phyloP scores from a whole-genome alignment of 2,888 invertebrate species.

The Microchrysa polita region DNA sequence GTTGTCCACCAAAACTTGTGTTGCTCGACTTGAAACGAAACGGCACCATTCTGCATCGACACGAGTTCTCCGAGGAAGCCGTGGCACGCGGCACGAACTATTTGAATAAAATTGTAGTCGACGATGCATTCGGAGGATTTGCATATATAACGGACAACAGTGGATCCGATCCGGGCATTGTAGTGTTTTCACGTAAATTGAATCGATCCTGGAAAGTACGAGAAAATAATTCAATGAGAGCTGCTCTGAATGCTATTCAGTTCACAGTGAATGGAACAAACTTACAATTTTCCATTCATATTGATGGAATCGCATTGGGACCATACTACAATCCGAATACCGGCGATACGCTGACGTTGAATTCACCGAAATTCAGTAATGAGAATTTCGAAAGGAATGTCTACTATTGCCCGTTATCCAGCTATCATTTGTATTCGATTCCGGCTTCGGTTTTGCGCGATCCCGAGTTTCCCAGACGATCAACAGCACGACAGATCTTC shows the following conservation, averaged over 20 bases:
- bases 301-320: conserved; percentile 78
- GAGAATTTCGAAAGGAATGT: conserved; percentile 64
- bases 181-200: conserved; percentile 74
- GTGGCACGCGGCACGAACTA: conserved; percentile 70
- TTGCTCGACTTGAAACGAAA: conserved; percentile 73
- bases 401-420: conserved; percentile 76
- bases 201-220: conserved; percentile 77
- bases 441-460: conserved; percentile 71
- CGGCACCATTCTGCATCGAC: conserved; percentile 68
- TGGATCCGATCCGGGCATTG: conserved; percentile 74
- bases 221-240: conserved; percentile 72
- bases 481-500: conserved; percentile 56
- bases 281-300: conserved; percentile 69
- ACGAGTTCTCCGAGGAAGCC: conserved; percentile 71
- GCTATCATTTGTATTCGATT: conserved; percentile 73
- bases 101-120: conserved; percentile 78
- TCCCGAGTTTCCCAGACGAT: conserved; percentile 64
- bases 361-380: conserved; percentile 52
- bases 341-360: conserved; percentile 51
- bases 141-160: conserved; percentile 80
- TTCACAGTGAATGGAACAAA: conserved; percentile 71
- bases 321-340: conserved; percentile 66
- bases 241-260: conserved; percentile 68
- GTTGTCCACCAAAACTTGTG: conserved; percentile 75
- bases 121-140: conserved; percentile 72